phyloP scores from a whole-genome alignment of 2,113 vertebrate species.

The Atherinomorus stipes region DNA sequence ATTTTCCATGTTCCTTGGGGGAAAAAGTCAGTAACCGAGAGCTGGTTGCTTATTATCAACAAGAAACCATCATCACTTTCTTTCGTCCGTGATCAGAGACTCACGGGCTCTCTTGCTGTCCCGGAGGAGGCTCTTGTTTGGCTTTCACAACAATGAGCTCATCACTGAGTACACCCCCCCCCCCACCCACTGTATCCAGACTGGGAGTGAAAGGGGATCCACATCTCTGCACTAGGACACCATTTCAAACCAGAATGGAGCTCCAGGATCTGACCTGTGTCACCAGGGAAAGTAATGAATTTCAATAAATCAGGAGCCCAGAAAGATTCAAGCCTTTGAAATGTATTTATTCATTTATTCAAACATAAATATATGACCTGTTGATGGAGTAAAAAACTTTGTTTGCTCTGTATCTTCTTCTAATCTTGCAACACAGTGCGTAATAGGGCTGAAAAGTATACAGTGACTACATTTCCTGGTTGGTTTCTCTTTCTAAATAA shows the following conservation, averaged over 20 bases:
- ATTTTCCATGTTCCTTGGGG: conserved; percentile 10
- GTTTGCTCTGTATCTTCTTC: no score
- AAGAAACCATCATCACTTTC: conserved; percentile 51
- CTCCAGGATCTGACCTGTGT: conserved; percentile 12
- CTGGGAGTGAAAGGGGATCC: conserved; percentile 54
- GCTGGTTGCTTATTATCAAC: conserved; percentile 51
- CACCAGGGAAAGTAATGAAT: conserved; percentile 10
- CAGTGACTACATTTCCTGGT: no score
- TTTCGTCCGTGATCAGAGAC: conserved; percentile 55
- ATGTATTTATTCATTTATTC: background rate
- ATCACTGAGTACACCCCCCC: conserved; percentile 55
- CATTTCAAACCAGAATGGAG: conserved; percentile 26
- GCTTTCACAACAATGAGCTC: conserved; percentile 82
- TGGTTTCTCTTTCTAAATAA: no score
- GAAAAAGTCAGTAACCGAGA: background rate
- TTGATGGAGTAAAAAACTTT: no score
- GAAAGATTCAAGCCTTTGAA: background rate
- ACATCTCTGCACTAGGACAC: conserved; percentile 13
- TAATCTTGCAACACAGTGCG: no score
- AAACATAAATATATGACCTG: background rate
- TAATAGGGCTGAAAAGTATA: no score
- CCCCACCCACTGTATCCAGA: conserved; percentile 9
- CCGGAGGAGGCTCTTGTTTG: conserved; percentile 65
- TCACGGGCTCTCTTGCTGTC: conserved; percentile 61
- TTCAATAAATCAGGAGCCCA: conserved; percentile 19